Conservation (phyloP, 1,140 invertebrate species). For the Coelopa frigida region DNA sequence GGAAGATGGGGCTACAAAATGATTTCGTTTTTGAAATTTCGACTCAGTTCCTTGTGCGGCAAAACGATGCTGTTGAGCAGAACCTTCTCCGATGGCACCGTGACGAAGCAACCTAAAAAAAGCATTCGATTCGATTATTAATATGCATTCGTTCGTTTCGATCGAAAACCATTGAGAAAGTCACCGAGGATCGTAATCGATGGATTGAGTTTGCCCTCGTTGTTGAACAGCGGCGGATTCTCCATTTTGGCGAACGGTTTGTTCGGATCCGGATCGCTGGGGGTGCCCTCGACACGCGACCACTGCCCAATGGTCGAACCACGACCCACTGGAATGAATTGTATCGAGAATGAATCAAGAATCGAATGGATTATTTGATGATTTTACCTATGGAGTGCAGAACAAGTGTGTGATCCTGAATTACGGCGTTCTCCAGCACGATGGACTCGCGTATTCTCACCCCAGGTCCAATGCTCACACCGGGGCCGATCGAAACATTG, state of each 20-base stretch:
- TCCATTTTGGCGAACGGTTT: conserved; percentile 99
- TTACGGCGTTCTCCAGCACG: conserved; percentile 77
- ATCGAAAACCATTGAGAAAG: too few relatives aligned
- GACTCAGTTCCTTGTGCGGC: conserved; percentile 90
- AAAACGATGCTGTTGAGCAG: conserved; percentile 95
- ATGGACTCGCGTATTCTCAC: conserved; percentile 93
- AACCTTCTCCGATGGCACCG: conserved; percentile 86
- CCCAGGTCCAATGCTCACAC: conserved; percentile 76
- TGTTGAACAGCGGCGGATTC: conserved; percentile 87
- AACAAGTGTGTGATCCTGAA: conserved; percentile 86
- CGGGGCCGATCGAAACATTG: conserved; percentile 92
- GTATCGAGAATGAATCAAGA: not conserved
- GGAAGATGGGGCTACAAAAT: conserved; percentile 26
- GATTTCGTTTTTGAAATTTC: conserved; percentile 93
- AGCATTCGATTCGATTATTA: conserved; percentile 26
- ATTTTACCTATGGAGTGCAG: conserved; percentile 76
- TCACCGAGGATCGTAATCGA: conserved; percentile 94
- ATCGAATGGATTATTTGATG: conserved; percentile 4
- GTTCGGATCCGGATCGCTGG: conserved; percentile 95
- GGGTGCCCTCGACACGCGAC: conserved; percentile 82
- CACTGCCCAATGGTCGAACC: conserved; percentile 81
- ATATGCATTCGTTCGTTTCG: too few relatives aligned
- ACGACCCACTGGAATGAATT: conserved; percentile 54
- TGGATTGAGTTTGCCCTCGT: conserved; percentile 89
- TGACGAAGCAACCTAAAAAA: conserved; percentile 79